These are phyloP conservation scores for Alethe diademata DNA, from an alignment of 2,113 vertebrate genomes.

Conservation along the genomic window DNA sequence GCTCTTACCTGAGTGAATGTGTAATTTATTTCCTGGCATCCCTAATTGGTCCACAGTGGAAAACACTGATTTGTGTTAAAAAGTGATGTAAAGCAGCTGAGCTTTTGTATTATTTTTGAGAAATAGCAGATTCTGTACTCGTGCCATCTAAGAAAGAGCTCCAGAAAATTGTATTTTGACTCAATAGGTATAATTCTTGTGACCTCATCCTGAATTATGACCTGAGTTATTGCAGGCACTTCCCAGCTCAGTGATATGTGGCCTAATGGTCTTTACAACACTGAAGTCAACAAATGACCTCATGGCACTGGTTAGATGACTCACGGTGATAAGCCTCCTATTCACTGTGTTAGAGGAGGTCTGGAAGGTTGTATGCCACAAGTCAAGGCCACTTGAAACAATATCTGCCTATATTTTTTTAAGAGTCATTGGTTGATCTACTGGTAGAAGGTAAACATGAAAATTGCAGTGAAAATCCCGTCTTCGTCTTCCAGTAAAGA, in stretches of 20 bases:
- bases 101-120: neutral
- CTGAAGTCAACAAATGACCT: conserved; percentile 20
- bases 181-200: neutral
- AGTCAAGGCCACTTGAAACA: neutral
- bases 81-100: neutral
- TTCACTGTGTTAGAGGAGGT: neutral
- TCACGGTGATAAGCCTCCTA: neutral
- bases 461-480: neutral
- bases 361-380: neutral
- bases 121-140: neutral
- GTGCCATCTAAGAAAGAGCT: neutral
- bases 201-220: neutral
- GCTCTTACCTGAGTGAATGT: neutral
- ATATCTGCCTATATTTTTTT: neutral
- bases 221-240: neutral
- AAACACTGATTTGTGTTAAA: neutral
- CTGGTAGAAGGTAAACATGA: neutral
- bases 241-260: neutral
- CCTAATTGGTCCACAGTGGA: neutral
- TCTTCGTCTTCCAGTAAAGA: neutral
- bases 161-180: neutral
- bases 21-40: neutral
- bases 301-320: neutral
- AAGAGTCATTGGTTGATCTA: neutral
- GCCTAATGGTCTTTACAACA: neutral